A percentile compares a stretch with the other conserved stretches of the same genome.
phyloP scores from a whole-genome alignment of 1,140 invertebrate species.

The Drosophila ogumai region DNA sequence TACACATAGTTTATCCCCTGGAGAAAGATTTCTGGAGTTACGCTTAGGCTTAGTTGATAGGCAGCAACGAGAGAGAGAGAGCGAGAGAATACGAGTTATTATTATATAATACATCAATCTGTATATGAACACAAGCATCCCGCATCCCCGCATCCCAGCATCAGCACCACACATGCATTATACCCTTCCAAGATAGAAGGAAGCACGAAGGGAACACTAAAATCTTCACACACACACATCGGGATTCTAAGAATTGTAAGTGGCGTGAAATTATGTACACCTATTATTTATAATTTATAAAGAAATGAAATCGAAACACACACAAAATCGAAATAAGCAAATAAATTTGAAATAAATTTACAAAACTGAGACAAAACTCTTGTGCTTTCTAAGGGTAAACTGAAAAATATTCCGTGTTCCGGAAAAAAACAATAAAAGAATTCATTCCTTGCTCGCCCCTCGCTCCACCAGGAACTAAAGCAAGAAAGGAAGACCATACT shows the following conservation, averaged over 20 bases:
- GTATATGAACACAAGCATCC: slow-evolving; percentile 48
- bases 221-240: slow-evolving; percentile 34
- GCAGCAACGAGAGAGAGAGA: slow-evolving; percentile 6
- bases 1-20: slow-evolving; percentile 32
- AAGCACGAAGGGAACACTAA: neutral
- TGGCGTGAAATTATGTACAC: slow-evolving; percentile 56
- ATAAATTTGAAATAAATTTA: slow-evolving; percentile 57
- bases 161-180: slow-evolving; percentile 1
- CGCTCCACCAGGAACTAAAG: too few species aligned
- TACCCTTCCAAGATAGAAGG: too few species aligned
- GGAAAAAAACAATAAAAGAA: too few species aligned
- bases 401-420: too few species aligned
- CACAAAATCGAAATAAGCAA: slow-evolving; percentile 54
- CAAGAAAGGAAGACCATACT: too few species aligned
- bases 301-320: slow-evolving; percentile 42
- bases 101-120: slow-evolving; percentile 72
- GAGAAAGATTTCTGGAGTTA: slow-evolving; percentile 67
- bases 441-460: too few species aligned
- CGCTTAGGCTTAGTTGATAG: slow-evolving; percentile 71
- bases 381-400: neutral
- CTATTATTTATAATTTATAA: slow-evolving; percentile 42
- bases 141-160: neutral
- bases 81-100: slow-evolving; percentile 59
- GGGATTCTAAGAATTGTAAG: slow-evolving; percentile 53
- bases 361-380: slow-evolving; percentile 10